Base-by-base conservation (phyloP, 1,140 invertebrate species). In the Eumaeus atala region DNA sequence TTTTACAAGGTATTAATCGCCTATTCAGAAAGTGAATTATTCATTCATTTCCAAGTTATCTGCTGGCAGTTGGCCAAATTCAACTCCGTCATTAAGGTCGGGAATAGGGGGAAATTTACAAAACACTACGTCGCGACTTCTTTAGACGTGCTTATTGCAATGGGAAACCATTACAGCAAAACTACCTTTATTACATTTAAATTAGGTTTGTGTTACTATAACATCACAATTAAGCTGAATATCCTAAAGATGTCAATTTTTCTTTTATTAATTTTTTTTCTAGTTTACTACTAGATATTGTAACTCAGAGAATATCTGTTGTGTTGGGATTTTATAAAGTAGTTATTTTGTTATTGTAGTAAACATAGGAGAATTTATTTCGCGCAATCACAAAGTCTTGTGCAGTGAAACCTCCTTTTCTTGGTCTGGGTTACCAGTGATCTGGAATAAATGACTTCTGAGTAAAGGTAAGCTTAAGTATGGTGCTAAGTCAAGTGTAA, bases 1-100 rank as follows among this genome's bases (percentile, higher is more conserved):
- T 3, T 3, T 28, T 28, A n/a, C n/a, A n/a, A 28, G 6, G 6
- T 44, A 44, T 16, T 9, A 18, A 44, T 44, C 40, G 40, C 40
- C 40, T n/a, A 44, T 44, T 44, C 40, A 44, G 40, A 14, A 44
- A 44, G 40, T 16, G 49, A 59, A 55, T 59, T 47, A 48, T 59
- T 59, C 58, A 54, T 55, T 35, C 53, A 51, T 40, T 38, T 53
- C 55, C 53, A 51, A 55, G 51, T 59, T 59, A 54, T 53, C 38
- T 51, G n/a, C 54, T 59, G 58, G 58, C 53, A 21, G 35, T 16
- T 49, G 54, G 50, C 58, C 58, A 59, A 55, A 42, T 51, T 33
- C 48, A 51, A 59, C 48, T 55, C 50, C 35, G 11, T 52, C 49
- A 59, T 59, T 59, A 55, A 21, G 49, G 35, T 36, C 51, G 40